Conservation (phyloP, 2,888 invertebrate species). For the Criorhina ranunculi region DNA sequence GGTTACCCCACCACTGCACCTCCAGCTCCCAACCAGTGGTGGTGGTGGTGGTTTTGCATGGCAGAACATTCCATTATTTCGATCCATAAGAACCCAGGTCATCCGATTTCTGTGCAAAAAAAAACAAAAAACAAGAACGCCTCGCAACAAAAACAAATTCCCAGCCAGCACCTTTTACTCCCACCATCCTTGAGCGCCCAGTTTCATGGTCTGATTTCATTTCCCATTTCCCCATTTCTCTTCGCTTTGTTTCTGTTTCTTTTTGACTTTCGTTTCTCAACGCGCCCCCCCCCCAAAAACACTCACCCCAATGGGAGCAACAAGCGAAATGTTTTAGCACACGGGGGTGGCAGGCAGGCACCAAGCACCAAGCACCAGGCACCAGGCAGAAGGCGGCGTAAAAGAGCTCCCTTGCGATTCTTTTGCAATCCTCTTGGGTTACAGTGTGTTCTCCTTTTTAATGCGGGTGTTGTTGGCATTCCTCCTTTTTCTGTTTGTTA, state of each 20-base stretch:
- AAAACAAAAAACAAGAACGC: no score
- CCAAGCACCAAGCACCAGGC: slow-evolving; percentile 20
- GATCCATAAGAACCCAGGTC: slow-evolving; percentile 66
- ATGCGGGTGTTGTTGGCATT: background rate
- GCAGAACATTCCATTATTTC: slow-evolving; percentile 52
- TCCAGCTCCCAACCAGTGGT: background rate
- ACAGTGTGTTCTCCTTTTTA: slow-evolving; percentile 35
- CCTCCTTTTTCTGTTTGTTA: background rate
- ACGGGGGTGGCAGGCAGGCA: slow-evolving; percentile 18
- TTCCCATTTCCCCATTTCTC: slow-evolving; percentile 44
- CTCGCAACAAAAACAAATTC: slow-evolving; percentile 24
- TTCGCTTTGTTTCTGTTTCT: slow-evolving; percentile 46
- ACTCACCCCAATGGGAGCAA: slow-evolving; percentile 55
- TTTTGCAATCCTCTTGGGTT: slow-evolving; percentile 66
- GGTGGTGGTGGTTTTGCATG: slow-evolving; percentile 40
- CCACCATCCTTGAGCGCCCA: background rate
- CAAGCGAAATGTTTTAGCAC: slow-evolving; percentile 57
- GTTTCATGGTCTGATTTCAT: slow-evolving; percentile 73
- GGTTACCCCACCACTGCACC: slow-evolving; percentile 26
- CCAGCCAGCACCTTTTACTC: slow-evolving; percentile 38
- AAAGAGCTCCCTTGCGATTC: slow-evolving; percentile 58
- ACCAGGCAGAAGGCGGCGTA: background rate
- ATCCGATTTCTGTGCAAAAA: slow-evolving; percentile 48
- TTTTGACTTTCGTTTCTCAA: slow-evolving; percentile 53
- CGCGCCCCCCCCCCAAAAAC: background rate